phyloP scores from a whole-genome alignment of 2,888 invertebrate species.

The Pecten maximus region DNA sequence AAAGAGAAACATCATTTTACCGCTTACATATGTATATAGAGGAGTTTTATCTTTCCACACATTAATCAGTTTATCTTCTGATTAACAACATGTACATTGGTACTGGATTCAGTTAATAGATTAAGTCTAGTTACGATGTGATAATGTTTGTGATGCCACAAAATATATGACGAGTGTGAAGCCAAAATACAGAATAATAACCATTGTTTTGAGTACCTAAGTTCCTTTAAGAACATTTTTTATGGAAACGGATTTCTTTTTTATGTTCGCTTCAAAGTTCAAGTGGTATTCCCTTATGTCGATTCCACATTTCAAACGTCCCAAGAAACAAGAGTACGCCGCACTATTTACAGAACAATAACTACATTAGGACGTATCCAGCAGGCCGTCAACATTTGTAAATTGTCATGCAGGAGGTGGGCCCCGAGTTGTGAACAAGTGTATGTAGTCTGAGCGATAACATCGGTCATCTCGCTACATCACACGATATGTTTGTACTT shows the following conservation, averaged over 20 bases:
- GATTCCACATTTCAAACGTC: background rate
- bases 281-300: background rate
- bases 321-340: background rate
- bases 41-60: too few relatives aligned
- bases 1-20: too few relatives aligned
- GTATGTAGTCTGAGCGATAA: background rate
- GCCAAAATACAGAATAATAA: too few relatives aligned
- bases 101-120: too few relatives aligned
- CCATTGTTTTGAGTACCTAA: too few relatives aligned
- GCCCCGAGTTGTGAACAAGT: constrained; percentile 10
- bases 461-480: background rate
- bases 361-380: background rate
- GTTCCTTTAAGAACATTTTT: background rate
- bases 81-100: too few relatives aligned
- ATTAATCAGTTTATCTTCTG: too few relatives aligned
- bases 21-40: too few relatives aligned
- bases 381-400: background rate
- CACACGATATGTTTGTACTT: constrained; percentile 20
- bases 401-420: background rate
- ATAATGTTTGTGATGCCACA: too few relatives aligned
- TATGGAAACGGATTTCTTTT: background rate
- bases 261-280: background rate
- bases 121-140: too few relatives aligned
- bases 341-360: background rate
- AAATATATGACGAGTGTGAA: too few relatives aligned